Base-by-base conservation (phyloP, 2,797 vertebrate species). In the Huso huso region DNA sequence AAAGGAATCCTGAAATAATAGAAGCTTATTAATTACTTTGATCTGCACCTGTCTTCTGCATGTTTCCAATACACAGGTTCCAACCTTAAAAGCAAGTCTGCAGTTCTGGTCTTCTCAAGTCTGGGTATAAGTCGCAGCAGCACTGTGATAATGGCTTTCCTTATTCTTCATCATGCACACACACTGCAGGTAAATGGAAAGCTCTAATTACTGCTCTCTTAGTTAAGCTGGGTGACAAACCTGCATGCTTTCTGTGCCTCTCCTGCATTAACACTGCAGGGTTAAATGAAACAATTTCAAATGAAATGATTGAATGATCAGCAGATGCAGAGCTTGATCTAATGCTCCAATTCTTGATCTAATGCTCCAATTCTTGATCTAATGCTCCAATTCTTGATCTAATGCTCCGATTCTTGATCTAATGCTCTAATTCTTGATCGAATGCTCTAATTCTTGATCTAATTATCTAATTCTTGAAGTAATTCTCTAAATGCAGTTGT, bases 71-170 rank as follows among this genome's bases (percentile, higher is more conserved):
- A 71, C 71, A 70, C 68, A 89, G 88, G 12, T 68, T 76, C 74
- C 7, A 69, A 80, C 65, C 70, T 87, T 61, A 71, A 58, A 11
- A 49, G 8, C 8, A 74, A 72, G 13, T 88, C 84, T 0, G 75
- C 86, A n/a, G 70, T 89, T 51, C 77, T 96, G 79, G 76, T 95
- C 51, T 86, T 87, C 74, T 96, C 94, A 63, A 85, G 64, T 6
- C 69, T 74, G 52, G 95, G 93, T 48, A 80, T 89, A 59, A 94
- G 92, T 71, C 85, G 92, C 12, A 87, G 93, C 79, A 87, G 88
- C 57, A 71, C 88, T 0, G 79, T 69, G 0, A 58, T 79, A 58
- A 74, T 94, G 10, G 92, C 93, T 13, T 96, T 90, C 49, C 86
- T 95, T 13, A 91, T 95, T 69, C 79, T 93, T 53, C 74, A 71